Percentiles rank a stretch among this genome's conserved stretches.
phyloP scores from a whole-genome alignment of 2,888 invertebrate genomes.

The Drosophila neonasuta region DNA sequence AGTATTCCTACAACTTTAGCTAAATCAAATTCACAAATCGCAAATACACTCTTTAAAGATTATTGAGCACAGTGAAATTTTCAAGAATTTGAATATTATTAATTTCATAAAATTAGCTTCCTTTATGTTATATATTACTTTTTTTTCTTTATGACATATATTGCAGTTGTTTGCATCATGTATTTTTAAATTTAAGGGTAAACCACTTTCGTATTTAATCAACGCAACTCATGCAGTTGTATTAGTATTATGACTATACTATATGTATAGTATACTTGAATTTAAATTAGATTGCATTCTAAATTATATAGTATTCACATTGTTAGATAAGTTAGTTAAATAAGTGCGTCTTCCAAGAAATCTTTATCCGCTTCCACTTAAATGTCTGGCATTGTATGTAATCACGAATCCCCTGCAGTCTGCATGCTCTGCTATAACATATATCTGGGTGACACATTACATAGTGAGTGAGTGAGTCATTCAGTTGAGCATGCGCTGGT shows the following conservation, averaged over 20 bases:
- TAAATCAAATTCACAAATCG: too few species aligned
- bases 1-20: too few species aligned
- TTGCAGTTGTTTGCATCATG: too few species aligned
- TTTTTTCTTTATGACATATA: too few species aligned
- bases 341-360: not conserved
- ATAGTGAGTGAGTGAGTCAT: slow-evolving; percentile 46
- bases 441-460: slow-evolving; percentile 56
- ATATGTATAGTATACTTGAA: not conserved
- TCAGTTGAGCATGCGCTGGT: slow-evolving; percentile 2
- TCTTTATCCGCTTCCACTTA: slow-evolving; percentile 3
- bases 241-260: not conserved
- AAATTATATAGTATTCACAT: not conserved
- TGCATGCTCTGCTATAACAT: slow-evolving; percentile 9
- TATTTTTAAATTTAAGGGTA: not conserved
- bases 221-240: not conserved
- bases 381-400: slow-evolving; percentile 9
- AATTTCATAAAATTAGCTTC: too few species aligned
- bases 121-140: too few species aligned
- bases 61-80: too few species aligned
- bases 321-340: not conserved
- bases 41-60: too few species aligned
- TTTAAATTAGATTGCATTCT: not conserved
- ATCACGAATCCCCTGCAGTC: slow-evolving; percentile 27
- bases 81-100: too few species aligned
- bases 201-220: too few species aligned